Conservation (phyloP, 2,113 vertebrate species). For the Pomatorhinus ruficollis region DNA sequence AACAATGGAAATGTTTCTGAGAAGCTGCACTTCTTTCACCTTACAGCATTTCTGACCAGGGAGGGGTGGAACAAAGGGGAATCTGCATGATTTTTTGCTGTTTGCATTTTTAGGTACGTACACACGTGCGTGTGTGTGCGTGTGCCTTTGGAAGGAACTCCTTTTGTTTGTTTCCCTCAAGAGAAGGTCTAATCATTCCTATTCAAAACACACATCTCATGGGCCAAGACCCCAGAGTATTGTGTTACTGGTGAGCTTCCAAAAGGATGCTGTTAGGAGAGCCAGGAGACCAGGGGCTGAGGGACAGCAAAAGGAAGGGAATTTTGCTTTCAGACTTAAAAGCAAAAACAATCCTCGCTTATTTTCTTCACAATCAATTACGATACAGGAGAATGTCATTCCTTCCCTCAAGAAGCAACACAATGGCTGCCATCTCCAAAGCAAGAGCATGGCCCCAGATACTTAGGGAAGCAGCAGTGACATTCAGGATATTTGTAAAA, state of each 20-base stretch:
- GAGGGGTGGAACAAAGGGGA: background rate
- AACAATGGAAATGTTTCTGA: background rate
- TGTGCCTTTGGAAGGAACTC: background rate
- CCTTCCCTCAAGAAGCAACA: background rate
- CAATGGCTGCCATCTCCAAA: background rate
- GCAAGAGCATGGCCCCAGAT: background rate
- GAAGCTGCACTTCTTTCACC: background rate
- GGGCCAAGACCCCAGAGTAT: background rate
- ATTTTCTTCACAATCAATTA: background rate
- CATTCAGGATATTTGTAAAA: conserved; percentile 28
- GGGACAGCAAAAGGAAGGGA: background rate
- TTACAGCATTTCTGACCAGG: background rate
- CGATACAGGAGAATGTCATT: background rate
- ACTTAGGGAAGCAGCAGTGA: background rate
- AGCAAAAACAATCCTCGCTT: background rate
- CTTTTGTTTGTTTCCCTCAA: background rate
- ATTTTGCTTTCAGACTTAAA: background rate
- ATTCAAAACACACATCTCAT: background rate
- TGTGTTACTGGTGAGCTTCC: background rate
- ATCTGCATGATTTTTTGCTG: background rate
- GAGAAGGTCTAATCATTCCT: conserved; percentile 1
- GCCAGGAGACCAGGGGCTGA: background rate
- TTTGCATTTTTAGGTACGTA: background rate
- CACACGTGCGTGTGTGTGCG: background rate
- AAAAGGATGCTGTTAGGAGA: background rate